Base-by-base conservation (phyloP, 2,113 vertebrate genomes). In the Ctenomys sociabilis region DNA sequence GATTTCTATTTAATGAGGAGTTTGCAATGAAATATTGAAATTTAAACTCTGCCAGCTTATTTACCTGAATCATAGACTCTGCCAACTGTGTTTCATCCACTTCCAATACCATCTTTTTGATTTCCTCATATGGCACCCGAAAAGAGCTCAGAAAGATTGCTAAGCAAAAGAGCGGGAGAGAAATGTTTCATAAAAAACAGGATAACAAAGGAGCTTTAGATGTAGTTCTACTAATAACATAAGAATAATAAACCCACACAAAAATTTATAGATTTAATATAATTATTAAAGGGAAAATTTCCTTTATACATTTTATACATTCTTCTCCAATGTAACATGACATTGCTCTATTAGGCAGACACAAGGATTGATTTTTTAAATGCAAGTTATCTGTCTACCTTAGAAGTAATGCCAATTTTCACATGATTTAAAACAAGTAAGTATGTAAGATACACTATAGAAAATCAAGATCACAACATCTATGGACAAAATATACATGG, bases 71-170 rank as follows among this genome's bases (percentile, higher is more conserved):
- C 99, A 99, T 99, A 82, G 99, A 98, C 96, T 99, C 99, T 75
- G 99, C 99, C 70, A 99, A 99, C 54, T 99, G 99, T 78, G 99
- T 98, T 98, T 99, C 99, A 96, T 99, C 99, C 97, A 99, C 98
- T 98, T 99, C 99, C 98, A 99, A 85, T 96, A 99, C 98, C 98
- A 99, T 99, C 81, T 93, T 98, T 97, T 98, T 99, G 83, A 99
- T 99, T 98, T 99, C 99, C 93, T 99, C 98, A 93, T 99, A 99
- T 97, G 99, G 99, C 97, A 99, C 98, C 77, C 99, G 99, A 95
- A 99, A 99, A 91, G 99, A 99, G 86, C 99, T 99, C 97, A 99
- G 98, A 95, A 99, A 99, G 97, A 99, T 99, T 43, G 99, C 99
- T 99, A 70, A 87, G 90, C 84, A 49, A 52, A 68, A 5, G 45